Evolutionary conservation across 2,797 vertebrate species (phyloP), one percentile per base, ranked within the genome.

Genomic region (Scolopax rusticola): DNA sequence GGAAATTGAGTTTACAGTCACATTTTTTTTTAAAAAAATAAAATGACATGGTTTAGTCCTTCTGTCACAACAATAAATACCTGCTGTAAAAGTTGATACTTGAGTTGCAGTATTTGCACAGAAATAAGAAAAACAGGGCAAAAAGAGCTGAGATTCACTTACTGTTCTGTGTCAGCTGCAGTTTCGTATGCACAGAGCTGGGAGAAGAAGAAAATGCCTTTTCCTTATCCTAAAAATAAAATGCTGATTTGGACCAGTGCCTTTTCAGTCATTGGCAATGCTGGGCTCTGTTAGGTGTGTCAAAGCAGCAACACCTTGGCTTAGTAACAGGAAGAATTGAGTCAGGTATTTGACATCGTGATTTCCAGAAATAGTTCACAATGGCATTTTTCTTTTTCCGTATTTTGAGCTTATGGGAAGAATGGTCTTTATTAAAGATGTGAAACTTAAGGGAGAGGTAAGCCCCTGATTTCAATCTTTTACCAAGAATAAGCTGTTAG

Each of bases 241-340:
- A 36, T 41, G 27, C 5, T 65, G 12, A 8, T 73, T 90, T 89
- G 43, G 50, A 65, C 30, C 11, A 27, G 17, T 89, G 28, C 12
- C 45, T 84, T 51, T 73, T 74, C 33, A 24, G 8, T 33, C 41
- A 2, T 7, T 77, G 0, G 2, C 51, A 15, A 2, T n/a, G 32
- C 50, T 85, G 40, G 33, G 20, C 48, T 82, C 2, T 1, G 25
- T 50, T 79, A 89, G 89, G 80, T 91, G 69, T 96, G 91, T 88
- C 61, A 40, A 23, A 84, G 70, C 56, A 82, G 70, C 30, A 51
- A 57, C 67, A 87, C 77, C 74, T 86, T 64, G 38, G 19, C 27
- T 96, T 81, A 77, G 53, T 60, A 65, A 65, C 10, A 64, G 89
- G 76, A 92, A 71, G 33, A 88, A 71, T 41, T 91, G 94, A 95